These are phyloP conservation scores for Nemurella pictetii DNA, from an alignment of 2,888 invertebrate genomes.

Conservation along the genomic window DNA sequence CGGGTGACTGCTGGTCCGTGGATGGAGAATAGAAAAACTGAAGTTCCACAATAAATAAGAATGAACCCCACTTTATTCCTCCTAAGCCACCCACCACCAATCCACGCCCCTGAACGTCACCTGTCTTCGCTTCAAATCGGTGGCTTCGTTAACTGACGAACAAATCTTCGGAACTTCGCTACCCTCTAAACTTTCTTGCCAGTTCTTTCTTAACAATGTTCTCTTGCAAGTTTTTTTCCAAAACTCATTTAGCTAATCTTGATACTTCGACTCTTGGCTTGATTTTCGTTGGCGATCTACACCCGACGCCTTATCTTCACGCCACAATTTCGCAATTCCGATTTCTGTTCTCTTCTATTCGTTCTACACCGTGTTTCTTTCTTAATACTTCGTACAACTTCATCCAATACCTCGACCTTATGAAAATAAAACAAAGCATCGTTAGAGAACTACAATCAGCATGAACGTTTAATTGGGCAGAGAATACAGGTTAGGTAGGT, in stretches of 20 bases:
- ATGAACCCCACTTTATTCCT: not conserved
- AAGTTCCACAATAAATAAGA: not conserved
- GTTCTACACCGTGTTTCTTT: conserved; percentile 31
- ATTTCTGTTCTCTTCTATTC: conserved; percentile 7
- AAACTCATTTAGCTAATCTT: conserved; percentile 37
- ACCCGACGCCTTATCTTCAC: not conserved
- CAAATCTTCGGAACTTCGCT: not conserved
- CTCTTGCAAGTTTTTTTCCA: conserved; percentile 36
- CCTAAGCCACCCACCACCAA: not conserved
- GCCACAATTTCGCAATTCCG: not conserved
- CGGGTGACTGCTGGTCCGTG: not conserved
- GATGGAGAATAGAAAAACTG: not conserved
- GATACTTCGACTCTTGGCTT: not conserved
- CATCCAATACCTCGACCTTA: conserved; percentile 84
- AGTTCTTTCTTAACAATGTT: conserved; percentile 34
- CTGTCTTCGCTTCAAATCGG: not conserved
- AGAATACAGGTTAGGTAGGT: not conserved
- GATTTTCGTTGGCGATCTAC: conserved; percentile 30
- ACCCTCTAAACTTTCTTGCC: conserved; percentile 27
- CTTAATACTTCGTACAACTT: conserved; percentile 52
- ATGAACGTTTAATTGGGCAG: not conserved
- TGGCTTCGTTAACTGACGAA: not conserved
- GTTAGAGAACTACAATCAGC: conserved; percentile 56
- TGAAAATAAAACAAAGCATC: conserved; percentile 73
- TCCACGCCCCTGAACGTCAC: not conserved